A percentile compares a stretch with the other conserved stretches of the same genome.
phyloP scores from a whole-genome alignment of 2,888 invertebrate species.

The Therioaphis trifolii region DNA sequence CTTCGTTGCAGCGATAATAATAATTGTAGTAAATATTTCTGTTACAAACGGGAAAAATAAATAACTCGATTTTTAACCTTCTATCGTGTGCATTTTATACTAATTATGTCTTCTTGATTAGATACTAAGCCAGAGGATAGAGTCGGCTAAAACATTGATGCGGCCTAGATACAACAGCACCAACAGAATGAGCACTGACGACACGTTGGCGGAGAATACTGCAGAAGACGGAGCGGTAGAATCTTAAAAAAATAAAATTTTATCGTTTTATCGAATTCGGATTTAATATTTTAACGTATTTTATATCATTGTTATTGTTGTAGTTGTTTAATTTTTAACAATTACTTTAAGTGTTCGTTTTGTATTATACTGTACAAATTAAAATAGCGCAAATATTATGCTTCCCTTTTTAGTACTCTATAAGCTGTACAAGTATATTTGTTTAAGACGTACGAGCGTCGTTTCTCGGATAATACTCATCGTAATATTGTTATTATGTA shows the following conservation, averaged over 20 bases:
- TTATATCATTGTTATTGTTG: background rate
- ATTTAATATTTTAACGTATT: background rate
- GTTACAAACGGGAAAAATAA: background rate
- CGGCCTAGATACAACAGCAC: slow-evolving; percentile 64
- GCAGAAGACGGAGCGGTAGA: slow-evolving; percentile 63
- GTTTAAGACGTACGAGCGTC: no score
- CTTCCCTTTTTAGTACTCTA: no score
- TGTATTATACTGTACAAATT: slow-evolving; percentile 2
- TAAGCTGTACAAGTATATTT: no score
- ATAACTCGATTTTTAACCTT: background rate
- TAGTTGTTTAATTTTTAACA: background rate
- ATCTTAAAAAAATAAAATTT: slow-evolving; percentile 2
- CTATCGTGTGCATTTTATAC: background rate
- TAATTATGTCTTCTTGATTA: slow-evolving; percentile 50
- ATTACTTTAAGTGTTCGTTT: background rate
- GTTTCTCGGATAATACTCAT: no score
- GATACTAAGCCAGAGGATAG: slow-evolving; percentile 67
- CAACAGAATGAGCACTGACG: slow-evolving; percentile 25
- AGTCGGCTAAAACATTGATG: slow-evolving; percentile 67
- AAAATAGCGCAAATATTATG: background rate
- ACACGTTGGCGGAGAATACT: slow-evolving; percentile 41
- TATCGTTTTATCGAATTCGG: background rate
- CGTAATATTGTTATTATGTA: no score
- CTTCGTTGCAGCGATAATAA: background rate
- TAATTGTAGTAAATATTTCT: no score